These are phyloP conservation scores for Megalurothrips usitatus DNA, from an alignment of 2,888 invertebrate species.

Conservation along the genomic window DNA sequence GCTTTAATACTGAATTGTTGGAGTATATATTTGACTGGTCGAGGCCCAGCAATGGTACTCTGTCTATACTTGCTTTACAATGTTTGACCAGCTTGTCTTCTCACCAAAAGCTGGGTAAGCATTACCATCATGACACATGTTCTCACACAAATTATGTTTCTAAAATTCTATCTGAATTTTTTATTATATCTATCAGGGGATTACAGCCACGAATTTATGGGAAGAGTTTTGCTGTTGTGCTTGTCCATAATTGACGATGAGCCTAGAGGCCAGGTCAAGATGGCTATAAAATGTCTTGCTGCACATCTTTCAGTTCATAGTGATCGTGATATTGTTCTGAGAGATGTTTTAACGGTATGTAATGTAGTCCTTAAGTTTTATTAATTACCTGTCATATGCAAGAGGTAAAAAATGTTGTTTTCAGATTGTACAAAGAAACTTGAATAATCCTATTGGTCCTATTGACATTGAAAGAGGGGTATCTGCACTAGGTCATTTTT, in stretches of 20 bases:
- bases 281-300: background rate
- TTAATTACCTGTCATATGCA: background rate
- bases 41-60: background rate
- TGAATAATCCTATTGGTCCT: background rate
- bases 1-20: background rate
- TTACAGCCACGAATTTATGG: background rate
- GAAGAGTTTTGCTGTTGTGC: background rate
- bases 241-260: background rate
- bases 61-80: background rate
- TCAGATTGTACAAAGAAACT: background rate
- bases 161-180: background rate
- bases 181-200: background rate
- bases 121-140: background rate
- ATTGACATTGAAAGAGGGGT: background rate
- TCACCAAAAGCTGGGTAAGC: background rate
- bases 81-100: background rate
- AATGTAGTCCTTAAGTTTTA: background rate
- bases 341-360: background rate
- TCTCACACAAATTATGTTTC: background rate
- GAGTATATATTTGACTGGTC: background rate
- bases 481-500: background rate
- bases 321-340: background rate
- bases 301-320: background rate
- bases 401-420: background rate
- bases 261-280: background rate